Base-by-base conservation (phyloP, 2,888 invertebrate species). In the Parnassius smintheus region DNA sequence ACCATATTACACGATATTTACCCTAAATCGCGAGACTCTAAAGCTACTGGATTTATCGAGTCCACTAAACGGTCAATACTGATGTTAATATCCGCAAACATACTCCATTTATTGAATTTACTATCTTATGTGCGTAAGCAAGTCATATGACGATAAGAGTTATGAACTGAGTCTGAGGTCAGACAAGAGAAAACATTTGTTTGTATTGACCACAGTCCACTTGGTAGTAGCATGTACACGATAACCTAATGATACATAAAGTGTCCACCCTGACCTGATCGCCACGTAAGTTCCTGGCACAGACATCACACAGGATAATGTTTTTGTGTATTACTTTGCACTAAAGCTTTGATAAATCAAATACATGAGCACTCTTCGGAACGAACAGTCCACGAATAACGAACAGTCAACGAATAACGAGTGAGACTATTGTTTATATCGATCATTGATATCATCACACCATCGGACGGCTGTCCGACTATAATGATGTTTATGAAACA, bases 111-210 rank as follows among this genome's bases (percentile, higher is more conserved):
- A 91, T 89, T 89, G 83, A 83, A 83, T 85, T 79, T 75, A 78
- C 81, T 91, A 91, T 91, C 91, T 84, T 81, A 80, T 81, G 83
- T 88, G 82, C 86, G 88, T 86, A 86, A 84, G 78, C 77, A 75
- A 76, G 74, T 76, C 66, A 68, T 59, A 59, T 59, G 42, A 75
- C 62, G 85, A 88, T 86, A 88, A 88, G 76, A 80, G 72, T 74
- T 75, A 69, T 83, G 82, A 82, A 79, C 82, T 75, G 76, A 78
- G 76, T 72, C 82, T 78, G 78, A 79, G 90, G 87, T 88, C 85
- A 86, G 78, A 77, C 60, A 81, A 80, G 75, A 82, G 81, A 85
- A 83, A 83, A 83, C 78, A 81, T 80, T 76, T 81, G 81, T 82
- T 62, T 35, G 7, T 85, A 82, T 83, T 86, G 85, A 85, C 79